phyloP scores from a whole-genome alignment of 2,113 vertebrate genomes.

The Thamnaconus septentrionalis region DNA sequence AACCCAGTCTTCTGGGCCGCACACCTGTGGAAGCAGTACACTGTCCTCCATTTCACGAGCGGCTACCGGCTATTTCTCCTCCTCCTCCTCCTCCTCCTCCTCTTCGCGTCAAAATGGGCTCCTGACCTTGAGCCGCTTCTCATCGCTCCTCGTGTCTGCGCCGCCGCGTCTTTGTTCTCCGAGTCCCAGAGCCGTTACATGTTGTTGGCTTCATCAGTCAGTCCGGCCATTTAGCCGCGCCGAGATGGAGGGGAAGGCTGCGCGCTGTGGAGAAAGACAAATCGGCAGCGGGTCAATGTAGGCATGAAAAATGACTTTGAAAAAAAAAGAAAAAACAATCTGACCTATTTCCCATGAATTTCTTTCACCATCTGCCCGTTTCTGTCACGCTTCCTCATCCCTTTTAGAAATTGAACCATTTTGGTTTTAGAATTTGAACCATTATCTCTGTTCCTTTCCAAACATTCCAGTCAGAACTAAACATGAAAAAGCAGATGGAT shows the following conservation, averaged over 20 bases:
- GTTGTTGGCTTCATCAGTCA: constrained; percentile 52
- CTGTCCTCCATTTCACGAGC: constrained; percentile 40
- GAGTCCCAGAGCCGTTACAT: constrained; percentile 39
- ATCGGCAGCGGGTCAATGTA: neutral
- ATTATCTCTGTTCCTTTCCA: no score
- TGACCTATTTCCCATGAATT: neutral
- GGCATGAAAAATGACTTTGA: neutral
- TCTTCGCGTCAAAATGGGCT: constrained; percentile 47
- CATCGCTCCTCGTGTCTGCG: constrained; percentile 36
- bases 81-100: no score
- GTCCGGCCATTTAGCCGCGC: constrained; percentile 25
- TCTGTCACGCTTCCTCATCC: neutral
- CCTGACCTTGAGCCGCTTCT: constrained; percentile 59
- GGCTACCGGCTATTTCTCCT: constrained; percentile 15
- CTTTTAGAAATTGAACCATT: neutral
- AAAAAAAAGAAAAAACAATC: neutral
- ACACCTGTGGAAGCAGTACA: neutral
- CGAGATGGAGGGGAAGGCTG: neutral
- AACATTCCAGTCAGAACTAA: no score
- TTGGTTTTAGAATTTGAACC: constrained; percentile 10
- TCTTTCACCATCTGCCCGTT: neutral
- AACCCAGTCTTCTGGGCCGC: no score
- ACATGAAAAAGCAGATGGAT: no score
- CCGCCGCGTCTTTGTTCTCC: constrained; percentile 12
- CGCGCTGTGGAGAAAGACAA: neutral